Evolutionary conservation across 2,797 vertebrate genomes (phyloP).

Genomic region (Morelia viridis): DNA sequence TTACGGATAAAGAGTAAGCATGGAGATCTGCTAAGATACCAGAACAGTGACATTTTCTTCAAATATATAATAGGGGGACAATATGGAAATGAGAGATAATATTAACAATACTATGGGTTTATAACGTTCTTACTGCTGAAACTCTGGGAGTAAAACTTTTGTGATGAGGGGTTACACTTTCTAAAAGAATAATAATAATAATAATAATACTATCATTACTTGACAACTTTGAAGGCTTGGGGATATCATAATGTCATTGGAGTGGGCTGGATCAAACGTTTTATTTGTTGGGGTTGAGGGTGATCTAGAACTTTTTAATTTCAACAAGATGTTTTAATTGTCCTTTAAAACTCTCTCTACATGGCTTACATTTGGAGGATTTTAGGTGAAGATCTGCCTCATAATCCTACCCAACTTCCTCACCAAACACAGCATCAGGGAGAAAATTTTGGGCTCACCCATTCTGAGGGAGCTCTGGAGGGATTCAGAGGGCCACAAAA

Average conservation of each 20-base stretch:
- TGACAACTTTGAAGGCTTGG: not conserved
- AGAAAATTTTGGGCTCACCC: not conserved
- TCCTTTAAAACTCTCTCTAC: not conserved
- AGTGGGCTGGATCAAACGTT: not conserved
- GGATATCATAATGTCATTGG: not conserved
- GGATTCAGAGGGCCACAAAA: too few species aligned
- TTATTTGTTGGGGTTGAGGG: not conserved
- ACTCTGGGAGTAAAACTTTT: not conserved
- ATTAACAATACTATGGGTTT: not conserved
- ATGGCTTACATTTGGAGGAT: not conserved
- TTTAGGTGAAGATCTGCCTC: not conserved
- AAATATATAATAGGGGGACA: not conserved
- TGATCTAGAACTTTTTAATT: not conserved
- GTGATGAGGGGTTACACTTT: not conserved
- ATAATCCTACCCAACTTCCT: not conserved
- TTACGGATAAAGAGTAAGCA: not conserved
- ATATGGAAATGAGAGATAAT: not conserved
- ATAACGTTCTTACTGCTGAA: not conserved
- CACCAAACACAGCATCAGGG: not conserved
- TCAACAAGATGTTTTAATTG: not conserved
- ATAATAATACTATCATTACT: too few species aligned
- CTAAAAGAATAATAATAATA: not conserved
- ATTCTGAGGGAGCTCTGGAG: too few species aligned
- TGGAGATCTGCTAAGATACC: not conserved
- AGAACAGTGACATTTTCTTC: not conserved